phyloP scores from a whole-genome alignment of 2,888 invertebrate genomes.

The Synanthedon tipuliformis region DNA sequence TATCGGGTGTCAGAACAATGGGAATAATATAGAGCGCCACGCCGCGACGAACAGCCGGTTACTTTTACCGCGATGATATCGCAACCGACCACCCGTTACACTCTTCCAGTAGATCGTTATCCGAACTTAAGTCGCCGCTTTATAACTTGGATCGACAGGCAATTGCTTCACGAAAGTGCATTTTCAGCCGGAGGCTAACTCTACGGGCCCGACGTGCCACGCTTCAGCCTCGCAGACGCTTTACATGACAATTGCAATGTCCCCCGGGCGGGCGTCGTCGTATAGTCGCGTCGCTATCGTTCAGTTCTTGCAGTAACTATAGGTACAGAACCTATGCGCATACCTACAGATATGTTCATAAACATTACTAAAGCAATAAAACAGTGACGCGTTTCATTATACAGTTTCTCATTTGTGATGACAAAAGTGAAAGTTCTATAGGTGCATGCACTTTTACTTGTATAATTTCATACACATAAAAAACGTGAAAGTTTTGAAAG shows the following conservation, averaged over 20 bases:
- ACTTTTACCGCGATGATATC: constrained; percentile 31
- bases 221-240: constrained; percentile 23
- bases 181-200: constrained; percentile 57
- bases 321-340: too few relatives aligned
- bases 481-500: neutral
- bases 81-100: constrained; percentile 20
- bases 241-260: constrained; percentile 64
- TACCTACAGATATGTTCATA: too few relatives aligned
- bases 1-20: constrained; percentile 8
- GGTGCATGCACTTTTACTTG: neutral
- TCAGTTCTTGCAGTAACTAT: constrained; percentile 22
- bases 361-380: too few relatives aligned
- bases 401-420: neutral
- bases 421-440: neutral
- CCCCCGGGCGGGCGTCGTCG: constrained; percentile 32
- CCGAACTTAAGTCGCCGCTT: constrained; percentile 42
- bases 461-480: neutral
- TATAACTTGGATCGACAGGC: constrained; percentile 59
- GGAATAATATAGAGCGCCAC: constrained; percentile 6
- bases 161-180: constrained; percentile 64
- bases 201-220: constrained; percentile 6
- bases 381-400: neutral
- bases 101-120: constrained; percentile 40
- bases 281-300: constrained; percentile 11
- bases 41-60: neutral